Percentiles rank a stretch among this genome's conserved stretches.
Evolutionary conservation across 2,113 vertebrate species (phyloP).

Genomic region (Aramus guarauna): DNA sequence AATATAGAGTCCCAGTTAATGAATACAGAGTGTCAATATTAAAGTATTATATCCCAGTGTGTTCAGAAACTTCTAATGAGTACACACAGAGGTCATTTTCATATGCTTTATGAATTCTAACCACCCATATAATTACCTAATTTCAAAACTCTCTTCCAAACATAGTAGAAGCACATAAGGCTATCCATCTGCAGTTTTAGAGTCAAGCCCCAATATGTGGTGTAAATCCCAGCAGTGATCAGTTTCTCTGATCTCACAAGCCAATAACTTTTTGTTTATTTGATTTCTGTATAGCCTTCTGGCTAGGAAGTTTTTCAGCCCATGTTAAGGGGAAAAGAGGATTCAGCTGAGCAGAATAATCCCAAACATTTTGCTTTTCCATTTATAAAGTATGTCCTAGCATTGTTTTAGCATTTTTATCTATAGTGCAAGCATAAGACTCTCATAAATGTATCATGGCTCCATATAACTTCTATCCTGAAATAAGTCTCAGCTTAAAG

Average conservation of each 20-base stretch:
- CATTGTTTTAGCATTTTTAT: not conserved
- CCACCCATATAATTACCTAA: not conserved
- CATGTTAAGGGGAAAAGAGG: not conserved
- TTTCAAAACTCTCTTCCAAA: not conserved
- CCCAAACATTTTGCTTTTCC: not conserved
- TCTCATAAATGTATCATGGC: not conserved
- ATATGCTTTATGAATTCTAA: slow-evolving; percentile 16
- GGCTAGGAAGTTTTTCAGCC: not conserved
- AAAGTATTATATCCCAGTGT: not conserved
- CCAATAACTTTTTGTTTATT: not conserved
- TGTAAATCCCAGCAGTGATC: not conserved
- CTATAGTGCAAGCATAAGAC: not conserved
- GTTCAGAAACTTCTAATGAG: not conserved
- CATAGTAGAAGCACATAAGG: not conserved
- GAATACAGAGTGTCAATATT: not conserved
- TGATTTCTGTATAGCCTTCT: not conserved
- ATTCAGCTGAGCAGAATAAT: not conserved
- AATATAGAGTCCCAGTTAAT: not conserved
- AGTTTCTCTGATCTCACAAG: slow-evolving; percentile 23
- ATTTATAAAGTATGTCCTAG: not conserved
- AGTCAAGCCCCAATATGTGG: not conserved
- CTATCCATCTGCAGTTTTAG: not conserved
- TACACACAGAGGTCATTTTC: slow-evolving; percentile 16
- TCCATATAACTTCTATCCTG: not conserved
- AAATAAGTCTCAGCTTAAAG: not conserved